Base-by-base conservation (phyloP, 1,140 invertebrate genomes). In the Trichonephila clavata region DNA sequence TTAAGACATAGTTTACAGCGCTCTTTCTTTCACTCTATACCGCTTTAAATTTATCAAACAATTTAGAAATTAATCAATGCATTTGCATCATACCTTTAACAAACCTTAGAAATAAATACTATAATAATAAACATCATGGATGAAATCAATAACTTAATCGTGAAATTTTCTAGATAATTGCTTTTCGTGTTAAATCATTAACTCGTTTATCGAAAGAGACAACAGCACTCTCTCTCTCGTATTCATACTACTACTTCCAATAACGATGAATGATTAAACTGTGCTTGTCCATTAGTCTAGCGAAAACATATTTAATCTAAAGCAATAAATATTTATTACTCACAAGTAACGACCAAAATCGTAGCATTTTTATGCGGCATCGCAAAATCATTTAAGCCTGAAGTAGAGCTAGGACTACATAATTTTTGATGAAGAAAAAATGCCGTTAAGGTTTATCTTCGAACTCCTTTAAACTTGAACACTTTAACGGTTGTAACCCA, bases 291-390 rank as follows among this genome's bases (percentile, higher is more conserved):
- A 77, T 90, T 90, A 90, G 43, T 20, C 50, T 77, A 63, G 68
- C 50, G 65, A 90, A 90, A 50, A 61, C 71, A 50, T 92, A 68
- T 86, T 92, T 71, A 92, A 86, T 71, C n/a, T 59, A 59, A 63
- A 68, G 90, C 80, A 65, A 86, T 86, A 92, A 92, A 92, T 92
- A 92, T 86, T 91, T 92, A 92, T 92, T 92, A 84, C 60, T 27
- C n/a, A 24, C 57, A 83, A 32, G 71, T 83, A 89, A 83, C 27
- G 77, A 63, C 65, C 14, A 90, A 91, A 91, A 63, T 60, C 32
- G 27, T 39, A 27, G n/a, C 24, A 92, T 84, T 68, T 84, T 86
- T 86, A 84, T 86, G 63, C 24, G 27, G 61, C 43, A n/a, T n/a
- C 57, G 71, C 13, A 27, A 27, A 43, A 27, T 16, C 87, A 57